Evolutionary conservation across 2,888 invertebrate genomes (phyloP).

Genomic region (Eupithecia dodoneata): DNA sequence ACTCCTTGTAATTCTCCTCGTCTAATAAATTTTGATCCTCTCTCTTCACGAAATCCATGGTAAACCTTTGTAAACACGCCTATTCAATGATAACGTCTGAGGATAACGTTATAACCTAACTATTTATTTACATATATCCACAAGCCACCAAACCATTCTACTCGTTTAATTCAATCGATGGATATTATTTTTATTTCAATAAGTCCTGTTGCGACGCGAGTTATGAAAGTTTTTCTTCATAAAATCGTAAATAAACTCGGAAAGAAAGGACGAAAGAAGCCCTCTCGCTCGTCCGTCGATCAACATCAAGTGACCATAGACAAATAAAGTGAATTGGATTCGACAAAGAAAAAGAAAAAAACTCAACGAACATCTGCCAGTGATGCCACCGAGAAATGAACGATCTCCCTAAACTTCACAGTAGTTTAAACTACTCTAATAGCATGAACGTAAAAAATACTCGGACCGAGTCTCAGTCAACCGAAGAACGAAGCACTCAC

Average conservation of each 20-base stretch:
- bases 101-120: slow-evolving; percentile 26
- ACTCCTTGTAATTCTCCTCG: slow-evolving; percentile 73
- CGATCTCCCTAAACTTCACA: not conserved
- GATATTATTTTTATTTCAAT: slow-evolving; percentile 5
- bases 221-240: not conserved
- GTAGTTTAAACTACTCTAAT: too few relatives aligned
- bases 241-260: not conserved
- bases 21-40: slow-evolving; percentile 71
- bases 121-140: slow-evolving; percentile 3
- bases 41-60: slow-evolving; percentile 77
- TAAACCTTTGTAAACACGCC: slow-evolving; percentile 39
- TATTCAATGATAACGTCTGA: slow-evolving; percentile 9
- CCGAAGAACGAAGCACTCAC: too few relatives aligned
- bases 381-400: not conserved
- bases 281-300: not conserved
- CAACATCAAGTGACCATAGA: not conserved
- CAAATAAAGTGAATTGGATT: not conserved
- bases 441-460: too few relatives aligned
- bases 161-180: too few relatives aligned
- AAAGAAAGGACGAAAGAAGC: not conserved
- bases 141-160: not conserved
- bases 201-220: not conserved
- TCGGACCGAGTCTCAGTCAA: too few relatives aligned
- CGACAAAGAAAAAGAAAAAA: not conserved
- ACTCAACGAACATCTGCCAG: not conserved